Evolutionary conservation across 2,797 vertebrate genomes (phyloP).

Genomic region (Premnoplex brunnescens): DNA sequence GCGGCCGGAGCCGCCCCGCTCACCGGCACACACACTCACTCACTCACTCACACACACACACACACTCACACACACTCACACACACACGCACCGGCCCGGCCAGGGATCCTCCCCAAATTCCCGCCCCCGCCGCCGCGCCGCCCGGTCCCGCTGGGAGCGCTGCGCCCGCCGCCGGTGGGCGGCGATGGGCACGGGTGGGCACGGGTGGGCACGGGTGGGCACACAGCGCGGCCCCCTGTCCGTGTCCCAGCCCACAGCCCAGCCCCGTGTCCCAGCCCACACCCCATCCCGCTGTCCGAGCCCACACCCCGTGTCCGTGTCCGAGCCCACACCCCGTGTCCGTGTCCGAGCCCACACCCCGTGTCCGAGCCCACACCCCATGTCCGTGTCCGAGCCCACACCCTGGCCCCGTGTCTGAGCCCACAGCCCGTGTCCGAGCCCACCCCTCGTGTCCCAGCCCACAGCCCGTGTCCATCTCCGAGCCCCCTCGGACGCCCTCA

Average conservation of each 20-base stretch:
- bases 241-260: no score
- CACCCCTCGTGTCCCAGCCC: background rate
- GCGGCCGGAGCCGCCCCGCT: background rate
- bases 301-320: no score
- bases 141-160: constrained; percentile 9
- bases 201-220: no score
- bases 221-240: no score
- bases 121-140: background rate
- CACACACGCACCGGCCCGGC: background rate
- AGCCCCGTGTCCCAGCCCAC: no score
- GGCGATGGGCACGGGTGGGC: background rate
- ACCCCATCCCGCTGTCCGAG: no score
- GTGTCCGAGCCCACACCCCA: no score
- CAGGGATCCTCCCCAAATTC: constrained; percentile 1
- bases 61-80: background rate
- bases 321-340: no score
- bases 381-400: no score
- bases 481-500: background rate
- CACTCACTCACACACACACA: background rate
- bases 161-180: background rate
- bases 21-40: background rate
- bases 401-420: no score
- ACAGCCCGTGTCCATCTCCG: rapidly evolving
- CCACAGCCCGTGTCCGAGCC: no score
- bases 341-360: no score